Evolutionary conservation across 2,113 vertebrate species (phyloP).

Genomic region (Oriolus oriolus): DNA sequence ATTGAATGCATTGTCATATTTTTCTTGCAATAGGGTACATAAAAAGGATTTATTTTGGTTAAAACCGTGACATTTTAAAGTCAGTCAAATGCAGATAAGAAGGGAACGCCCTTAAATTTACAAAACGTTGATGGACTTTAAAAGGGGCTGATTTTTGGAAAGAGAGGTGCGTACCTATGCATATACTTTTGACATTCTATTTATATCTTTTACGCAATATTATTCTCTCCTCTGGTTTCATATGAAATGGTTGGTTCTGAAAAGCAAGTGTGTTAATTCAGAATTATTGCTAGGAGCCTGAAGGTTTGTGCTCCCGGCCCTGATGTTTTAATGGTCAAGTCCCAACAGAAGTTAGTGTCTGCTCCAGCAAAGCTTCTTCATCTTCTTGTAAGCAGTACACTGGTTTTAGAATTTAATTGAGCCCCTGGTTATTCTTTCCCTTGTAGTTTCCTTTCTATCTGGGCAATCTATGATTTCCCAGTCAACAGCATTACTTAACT

Average conservation of each 20-base stretch:
- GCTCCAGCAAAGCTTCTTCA: neutral
- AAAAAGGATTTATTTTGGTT: neutral
- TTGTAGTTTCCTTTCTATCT: neutral
- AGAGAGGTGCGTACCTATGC: neutral
- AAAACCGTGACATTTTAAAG: neutral
- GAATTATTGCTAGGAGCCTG: neutral
- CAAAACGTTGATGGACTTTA: neutral
- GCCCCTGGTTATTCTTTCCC: neutral
- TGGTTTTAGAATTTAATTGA: neutral
- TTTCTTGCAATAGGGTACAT: neutral
- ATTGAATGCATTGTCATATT: neutral
- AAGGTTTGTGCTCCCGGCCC: neutral
- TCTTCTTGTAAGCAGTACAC: neutral
- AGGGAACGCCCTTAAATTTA: neutral
- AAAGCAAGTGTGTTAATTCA: neutral
- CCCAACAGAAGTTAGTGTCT: neutral
- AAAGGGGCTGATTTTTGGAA: neutral
- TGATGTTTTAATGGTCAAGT: neutral
- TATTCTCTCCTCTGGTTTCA: neutral
- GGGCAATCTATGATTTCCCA: constrained; percentile 1
- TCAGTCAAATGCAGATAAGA: neutral
- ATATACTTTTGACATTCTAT: neutral
- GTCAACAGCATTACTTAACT: constrained; percentile 48
- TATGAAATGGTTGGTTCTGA: neutral
- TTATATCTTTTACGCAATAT: neutral